A percentile compares a stretch with the other conserved stretches of the same genome.
phyloP scores from a whole-genome alignment of 2,888 invertebrate species.

The Cephus pygmeus region DNA sequence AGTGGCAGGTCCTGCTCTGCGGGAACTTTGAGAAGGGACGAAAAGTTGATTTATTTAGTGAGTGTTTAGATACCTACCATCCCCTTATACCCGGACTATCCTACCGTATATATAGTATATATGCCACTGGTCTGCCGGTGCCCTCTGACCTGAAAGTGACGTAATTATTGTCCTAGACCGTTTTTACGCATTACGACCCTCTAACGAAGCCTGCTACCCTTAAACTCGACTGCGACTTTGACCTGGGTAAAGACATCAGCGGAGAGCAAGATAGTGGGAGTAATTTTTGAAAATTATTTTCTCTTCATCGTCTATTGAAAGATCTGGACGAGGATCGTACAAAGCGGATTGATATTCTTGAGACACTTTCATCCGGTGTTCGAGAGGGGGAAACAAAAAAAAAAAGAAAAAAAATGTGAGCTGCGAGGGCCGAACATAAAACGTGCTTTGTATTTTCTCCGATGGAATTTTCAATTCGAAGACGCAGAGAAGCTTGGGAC shows the following conservation, averaged over 20 bases:
- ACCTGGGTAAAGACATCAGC: background rate
- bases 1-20: conserved; percentile 24
- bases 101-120: background rate
- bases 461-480: conserved; percentile 47
- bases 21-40: conserved; percentile 10
- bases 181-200: background rate
- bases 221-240: background rate
- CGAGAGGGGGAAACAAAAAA: background rate
- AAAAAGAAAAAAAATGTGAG: background rate
- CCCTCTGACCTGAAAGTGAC: conserved; percentile 9
- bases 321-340: background rate
- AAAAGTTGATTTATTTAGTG: conserved; percentile 42
- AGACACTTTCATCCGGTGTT: background rate
- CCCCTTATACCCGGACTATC: background rate
- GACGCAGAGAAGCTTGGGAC: conserved; percentile 21
- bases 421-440: background rate
- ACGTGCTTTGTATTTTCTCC: conserved; percentile 9
- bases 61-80: conserved; percentile 19
- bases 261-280: background rate
- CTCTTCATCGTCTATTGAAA: background rate
- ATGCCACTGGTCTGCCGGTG: background rate
- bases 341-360: background rate
- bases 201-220: background rate
- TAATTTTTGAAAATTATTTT: background rate
- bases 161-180: background rate